Evolutionary conservation across 30 jellyfish, hydroid and myxozoan species (phyloP).

Genomic region (Aurelia sp.): DNA sequence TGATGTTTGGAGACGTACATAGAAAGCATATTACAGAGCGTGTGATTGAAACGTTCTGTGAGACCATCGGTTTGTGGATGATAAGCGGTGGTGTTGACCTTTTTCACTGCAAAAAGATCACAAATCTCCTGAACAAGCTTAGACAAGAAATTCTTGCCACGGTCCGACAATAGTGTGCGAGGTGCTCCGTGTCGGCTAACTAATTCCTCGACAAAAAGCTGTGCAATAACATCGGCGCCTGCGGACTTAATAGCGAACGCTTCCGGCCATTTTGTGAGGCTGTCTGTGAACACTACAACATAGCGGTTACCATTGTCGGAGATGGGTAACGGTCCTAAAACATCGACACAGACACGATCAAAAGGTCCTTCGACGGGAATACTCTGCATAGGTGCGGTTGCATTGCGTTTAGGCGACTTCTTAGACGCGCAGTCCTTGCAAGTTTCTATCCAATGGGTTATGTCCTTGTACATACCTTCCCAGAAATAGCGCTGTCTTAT

Average conservation of each 20-base stretch:
- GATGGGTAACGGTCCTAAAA: constrained; percentile 58
- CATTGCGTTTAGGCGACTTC: constrained; percentile 39
- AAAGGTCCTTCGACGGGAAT: constrained; percentile 66
- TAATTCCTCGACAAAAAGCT: constrained; percentile 48
- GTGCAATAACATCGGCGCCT: constrained; percentile 43
- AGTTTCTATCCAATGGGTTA: constrained; percentile 29
- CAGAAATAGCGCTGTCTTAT: constrained; percentile 37
- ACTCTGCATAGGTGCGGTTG: constrained; percentile 29
- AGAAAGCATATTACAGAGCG: too few species aligned
- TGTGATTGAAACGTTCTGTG: too few species aligned
- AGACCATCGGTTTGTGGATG: background rate
- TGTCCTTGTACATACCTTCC: constrained; percentile 45
- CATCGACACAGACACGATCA: constrained; percentile 62
- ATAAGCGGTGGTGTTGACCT: constrained; percentile 54
- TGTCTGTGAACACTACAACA: constrained; percentile 52
- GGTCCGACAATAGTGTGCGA: constrained; percentile 38
- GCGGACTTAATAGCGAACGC: constrained; percentile 35
- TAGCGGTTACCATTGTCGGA: constrained; percentile 35
- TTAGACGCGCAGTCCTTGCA: constrained; percentile 54
- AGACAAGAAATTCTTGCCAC: constrained; percentile 47
- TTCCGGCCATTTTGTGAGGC: constrained; percentile 61
- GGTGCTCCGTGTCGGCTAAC: constrained; percentile 69
- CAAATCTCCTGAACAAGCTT: constrained; percentile 34
- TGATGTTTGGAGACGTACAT: too few species aligned
- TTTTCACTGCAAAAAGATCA: constrained; percentile 29